Base-by-base conservation (phyloP, 2,888 invertebrate genomes). In the Cryptus viduatorius region DNA sequence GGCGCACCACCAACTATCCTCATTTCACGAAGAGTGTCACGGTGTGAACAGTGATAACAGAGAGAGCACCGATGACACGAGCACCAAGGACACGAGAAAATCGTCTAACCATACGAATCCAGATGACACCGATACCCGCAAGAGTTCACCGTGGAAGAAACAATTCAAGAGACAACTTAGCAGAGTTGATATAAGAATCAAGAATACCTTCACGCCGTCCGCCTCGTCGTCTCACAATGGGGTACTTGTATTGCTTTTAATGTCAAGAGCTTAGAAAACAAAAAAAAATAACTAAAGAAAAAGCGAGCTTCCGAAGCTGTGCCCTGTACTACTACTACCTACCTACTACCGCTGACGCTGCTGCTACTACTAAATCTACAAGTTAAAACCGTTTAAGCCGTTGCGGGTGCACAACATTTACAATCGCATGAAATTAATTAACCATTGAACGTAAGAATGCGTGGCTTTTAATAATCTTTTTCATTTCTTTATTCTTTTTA, bases 111-210 rank as follows among this genome's bases (percentile, higher is more conserved):
- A 46, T 7, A 75, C 69, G 10, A 84, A 64, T 72, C 85, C 84
- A 16, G 89, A 88, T 89, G 89, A 85, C 88, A 91, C 83, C 89
- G 82, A 92, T 5, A 84, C 88, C 59, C 88, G 90, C 71, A 92
- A 92, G 87, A 91, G 88, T 76, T 91, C 91, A 71, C 90, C 93
- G 81, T 97, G 97, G 97, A 97, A 97, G 94, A 96, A 96, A 93
- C 95, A 96, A 84, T 97, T 97, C 94, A 97, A 97, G 94, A 96
- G 97, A 89, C 97, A 97, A 94, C 95, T 97, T 89, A 97, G 97
- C 86, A 96, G 95, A 94, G 97, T 97, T 88, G 97, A 97, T 92
- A 94, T 96, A 90, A 97, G 96, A 93, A 94, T 96, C 84, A 96
- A 96, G 92, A 96, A 96, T 90, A 96, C 96, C 67, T 96, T 95